Conservation (phyloP, 2,797 vertebrate genomes). For the Rhinoraja longicauda region DNA sequence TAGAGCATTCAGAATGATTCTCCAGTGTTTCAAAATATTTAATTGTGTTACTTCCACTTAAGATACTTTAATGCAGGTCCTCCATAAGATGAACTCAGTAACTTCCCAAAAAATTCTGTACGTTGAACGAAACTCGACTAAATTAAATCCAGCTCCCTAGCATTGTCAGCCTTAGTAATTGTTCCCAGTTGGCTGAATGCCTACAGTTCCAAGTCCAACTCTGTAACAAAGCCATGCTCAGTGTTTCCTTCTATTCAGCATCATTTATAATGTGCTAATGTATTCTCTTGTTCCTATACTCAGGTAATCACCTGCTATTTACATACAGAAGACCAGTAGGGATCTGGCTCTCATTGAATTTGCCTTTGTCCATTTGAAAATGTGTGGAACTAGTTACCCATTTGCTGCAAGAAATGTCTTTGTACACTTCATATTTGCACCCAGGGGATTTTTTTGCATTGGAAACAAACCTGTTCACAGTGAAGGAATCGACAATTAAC, state of each 20-base stretch:
- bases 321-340: not conserved
- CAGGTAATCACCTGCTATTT: not conserved
- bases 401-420: not conserved
- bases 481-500: not conserved
- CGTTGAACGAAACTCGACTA: not conserved
- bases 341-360: not conserved
- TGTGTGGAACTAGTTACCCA: not conserved
- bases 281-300: not conserved
- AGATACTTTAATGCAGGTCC: not conserved
- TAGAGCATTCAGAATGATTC: not conserved
- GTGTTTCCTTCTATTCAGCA: not conserved
- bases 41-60: not conserved
- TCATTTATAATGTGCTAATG: not conserved
- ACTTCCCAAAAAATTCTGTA: not conserved
- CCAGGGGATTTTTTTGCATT: not conserved
- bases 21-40: not conserved
- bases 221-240: not conserved
- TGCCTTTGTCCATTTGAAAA: not conserved
- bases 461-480: not conserved
- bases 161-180: constrained; percentile 4
- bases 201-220: not conserved
- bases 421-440: not conserved
- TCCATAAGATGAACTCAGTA: not conserved
- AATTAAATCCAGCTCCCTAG: not conserved
- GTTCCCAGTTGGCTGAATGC: not conserved